These are phyloP conservation scores for Drosophila mimica DNA, from an alignment of 2,888 invertebrate species.

Conservation along the genomic window DNA sequence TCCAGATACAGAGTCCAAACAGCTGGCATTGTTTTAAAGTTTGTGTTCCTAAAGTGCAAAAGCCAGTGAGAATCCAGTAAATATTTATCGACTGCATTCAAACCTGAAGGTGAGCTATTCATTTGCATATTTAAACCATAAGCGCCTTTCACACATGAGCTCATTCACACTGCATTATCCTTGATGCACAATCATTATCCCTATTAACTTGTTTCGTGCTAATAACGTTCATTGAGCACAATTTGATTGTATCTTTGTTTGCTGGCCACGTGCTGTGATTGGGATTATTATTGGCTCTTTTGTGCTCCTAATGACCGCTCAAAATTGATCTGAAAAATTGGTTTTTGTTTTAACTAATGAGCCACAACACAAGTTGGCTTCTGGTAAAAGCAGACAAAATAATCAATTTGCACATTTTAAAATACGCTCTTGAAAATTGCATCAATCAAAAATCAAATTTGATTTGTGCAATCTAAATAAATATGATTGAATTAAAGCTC, in stretches of 20 bases:
- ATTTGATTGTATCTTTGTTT: slow-evolving; percentile 28
- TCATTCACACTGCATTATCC: slow-evolving; percentile 18
- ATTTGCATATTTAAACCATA: slow-evolving; percentile 18
- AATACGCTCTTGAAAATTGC: neutral
- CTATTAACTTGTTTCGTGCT: slow-evolving; percentile 42
- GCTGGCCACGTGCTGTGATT: neutral
- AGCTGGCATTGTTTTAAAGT: slow-evolving; percentile 44
- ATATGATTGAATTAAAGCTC: too few relatives aligned
- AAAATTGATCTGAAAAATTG: neutral
- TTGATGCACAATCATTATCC: slow-evolving; percentile 19
- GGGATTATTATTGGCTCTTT: slow-evolving; percentile 1
- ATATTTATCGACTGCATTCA: slow-evolving; percentile 29
- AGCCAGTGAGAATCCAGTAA: slow-evolving; percentile 12
- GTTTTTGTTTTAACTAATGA: neutral
- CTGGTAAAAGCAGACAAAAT: too few relatives aligned
- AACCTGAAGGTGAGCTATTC: slow-evolving; percentile 35
- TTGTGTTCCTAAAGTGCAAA: neutral
- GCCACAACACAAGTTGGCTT: neutral
- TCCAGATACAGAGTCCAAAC: slow-evolving; percentile 12
- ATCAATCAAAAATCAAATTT: neutral
- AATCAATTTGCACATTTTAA: neutral
- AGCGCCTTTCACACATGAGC: slow-evolving; percentile 10
- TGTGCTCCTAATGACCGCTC: slow-evolving; percentile 2
- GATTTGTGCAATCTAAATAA: neutral
- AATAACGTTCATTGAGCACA: slow-evolving; percentile 35